phyloP scores from a whole-genome alignment of 2,797 vertebrate species.

The Clarias pachynema region DNA sequence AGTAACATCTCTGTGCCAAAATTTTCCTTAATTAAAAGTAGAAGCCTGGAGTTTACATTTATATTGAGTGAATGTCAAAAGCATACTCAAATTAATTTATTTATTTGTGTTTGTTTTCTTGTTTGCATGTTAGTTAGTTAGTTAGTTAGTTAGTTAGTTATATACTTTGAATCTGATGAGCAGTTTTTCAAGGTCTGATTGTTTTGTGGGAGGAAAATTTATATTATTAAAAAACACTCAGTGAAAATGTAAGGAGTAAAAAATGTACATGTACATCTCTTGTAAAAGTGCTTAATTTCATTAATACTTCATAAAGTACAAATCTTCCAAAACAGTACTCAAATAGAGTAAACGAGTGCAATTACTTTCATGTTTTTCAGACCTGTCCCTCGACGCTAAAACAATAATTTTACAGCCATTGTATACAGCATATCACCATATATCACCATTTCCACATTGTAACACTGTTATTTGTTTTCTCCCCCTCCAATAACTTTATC shows the following conservation, averaged over 20 bases:
- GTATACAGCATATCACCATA: not conserved
- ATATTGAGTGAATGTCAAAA: not conserved
- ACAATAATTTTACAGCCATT: not conserved
- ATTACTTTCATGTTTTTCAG: not conserved
- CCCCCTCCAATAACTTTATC: not conserved
- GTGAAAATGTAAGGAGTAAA: not conserved
- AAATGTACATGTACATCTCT: not conserved
- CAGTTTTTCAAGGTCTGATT: not conserved
- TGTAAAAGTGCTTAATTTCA: not conserved
- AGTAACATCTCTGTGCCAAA: too few relatives aligned
- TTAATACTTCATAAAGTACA: not conserved
- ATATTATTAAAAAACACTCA: not conserved
- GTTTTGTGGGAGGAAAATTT: not conserved
- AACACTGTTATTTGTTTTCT: not conserved
- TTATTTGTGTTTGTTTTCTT: not conserved
- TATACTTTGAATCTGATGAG: not conserved
- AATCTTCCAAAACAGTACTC: not conserved
- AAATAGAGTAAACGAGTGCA: not conserved
- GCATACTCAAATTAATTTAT: not conserved
- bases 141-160: not conserved
- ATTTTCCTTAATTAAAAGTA: not conserved
- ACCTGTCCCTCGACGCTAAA: not conserved
- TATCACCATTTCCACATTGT: not conserved
- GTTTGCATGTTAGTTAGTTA: not conserved
- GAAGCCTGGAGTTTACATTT: not conserved